phyloP scores from a whole-genome alignment of 1,140 invertebrate genomes.

The Nasonia giraulti region DNA sequence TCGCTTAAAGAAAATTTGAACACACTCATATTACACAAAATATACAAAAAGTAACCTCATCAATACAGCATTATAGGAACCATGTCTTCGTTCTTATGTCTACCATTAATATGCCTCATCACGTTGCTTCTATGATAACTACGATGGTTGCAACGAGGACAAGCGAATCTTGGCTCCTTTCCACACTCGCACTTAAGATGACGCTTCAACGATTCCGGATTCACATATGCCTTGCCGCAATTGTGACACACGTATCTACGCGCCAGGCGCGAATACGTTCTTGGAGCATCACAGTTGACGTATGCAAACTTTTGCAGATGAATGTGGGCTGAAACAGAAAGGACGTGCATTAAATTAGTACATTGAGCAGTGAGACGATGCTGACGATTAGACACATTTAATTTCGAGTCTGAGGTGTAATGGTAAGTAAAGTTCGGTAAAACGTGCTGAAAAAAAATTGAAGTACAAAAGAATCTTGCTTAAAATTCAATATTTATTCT shows the following conservation, averaged over 20 bases:
- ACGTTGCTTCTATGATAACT: background rate
- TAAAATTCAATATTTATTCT: background rate
- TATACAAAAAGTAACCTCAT: too few species aligned
- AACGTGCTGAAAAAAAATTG: background rate
- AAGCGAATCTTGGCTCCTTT: conserved; percentile 68
- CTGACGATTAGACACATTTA: background rate
- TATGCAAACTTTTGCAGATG: background rate
- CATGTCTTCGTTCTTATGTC: too few species aligned
- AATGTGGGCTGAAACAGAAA: background rate
- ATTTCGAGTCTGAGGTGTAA: background rate
- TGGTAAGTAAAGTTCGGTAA: background rate
- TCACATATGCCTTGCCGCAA: too few species aligned
- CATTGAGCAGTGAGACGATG: background rate
- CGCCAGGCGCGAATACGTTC: too few species aligned
- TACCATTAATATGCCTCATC: too few species aligned
- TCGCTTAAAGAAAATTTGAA: too few species aligned
- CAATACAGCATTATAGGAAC: too few species aligned
- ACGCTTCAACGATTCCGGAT: background rate
- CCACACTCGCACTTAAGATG: conserved; percentile 71
- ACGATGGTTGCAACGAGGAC: conserved; percentile 63
- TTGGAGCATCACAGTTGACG: background rate
- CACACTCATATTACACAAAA: too few species aligned
- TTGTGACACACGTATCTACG: too few species aligned
- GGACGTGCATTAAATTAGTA: background rate
- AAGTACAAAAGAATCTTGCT: background rate